Base-by-base conservation (phyloP, 2,797 vertebrate genomes). In the Brachyrhaphis roseni region DNA sequence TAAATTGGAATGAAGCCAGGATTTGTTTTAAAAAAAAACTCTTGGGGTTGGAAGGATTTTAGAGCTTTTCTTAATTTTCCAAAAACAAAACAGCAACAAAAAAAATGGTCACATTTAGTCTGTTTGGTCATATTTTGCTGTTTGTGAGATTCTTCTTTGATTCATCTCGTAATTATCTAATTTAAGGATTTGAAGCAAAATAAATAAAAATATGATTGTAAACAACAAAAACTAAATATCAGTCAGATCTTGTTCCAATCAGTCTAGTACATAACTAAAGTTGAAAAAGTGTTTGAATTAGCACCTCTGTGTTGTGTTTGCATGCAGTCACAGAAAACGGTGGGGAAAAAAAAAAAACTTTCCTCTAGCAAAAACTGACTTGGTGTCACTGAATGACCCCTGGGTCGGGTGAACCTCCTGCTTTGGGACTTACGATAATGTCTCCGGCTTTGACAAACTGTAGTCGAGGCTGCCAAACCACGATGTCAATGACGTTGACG, bases 391-490 rank as follows among this genome's bases (percentile, higher is more conserved):
- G 49, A 26, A 26, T 62, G 26, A 36, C 16, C 31, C 0, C 16
- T 18, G 28, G 62, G n/a, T 31, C 34, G 18, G 62, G 39, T n/a
- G 23, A 26, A 13, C 66, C 41, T 43, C 68, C 41, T 4, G 45
- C 11, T 45, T 16, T 18, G 7, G 5, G 51, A 96, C 98, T 96
- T 91, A 99, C 98, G 62, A 98, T 95, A 74, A 98, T 95, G 82
- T 98, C 97, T 85, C 98, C 98, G 13, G 91, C 95, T 95, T 76
- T 96, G 87, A 98, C 84, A 79, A 97, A 98, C 84, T 97, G 95
- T 31, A 98, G 91, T 74, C 97, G 93, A 0, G 97, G 96, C 80
- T 98, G 97, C 95, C 98, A 97, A n/a, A 97, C 0, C 0, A 96
- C 0, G 12, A 97, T 90, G 86, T 99, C 98, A 0, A 95, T 85